Evolutionary conservation across 2,888 invertebrate species (phyloP).

Genomic region (Lumbricus terrestris): DNA sequence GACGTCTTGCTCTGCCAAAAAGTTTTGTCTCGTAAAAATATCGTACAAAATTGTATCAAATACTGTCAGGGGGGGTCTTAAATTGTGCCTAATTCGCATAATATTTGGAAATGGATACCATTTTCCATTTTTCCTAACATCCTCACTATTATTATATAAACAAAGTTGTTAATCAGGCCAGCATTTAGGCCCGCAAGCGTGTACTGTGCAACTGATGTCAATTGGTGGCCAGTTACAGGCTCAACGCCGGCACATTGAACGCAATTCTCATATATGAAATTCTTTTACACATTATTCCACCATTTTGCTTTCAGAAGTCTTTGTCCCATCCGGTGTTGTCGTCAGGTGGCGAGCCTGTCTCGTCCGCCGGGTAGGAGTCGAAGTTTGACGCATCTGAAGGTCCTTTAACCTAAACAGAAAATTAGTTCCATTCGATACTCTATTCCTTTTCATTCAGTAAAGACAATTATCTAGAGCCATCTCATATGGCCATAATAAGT

Average conservation of each 20-base stretch:
- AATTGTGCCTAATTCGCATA: not conserved
- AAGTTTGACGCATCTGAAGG: constrained; percentile 91
- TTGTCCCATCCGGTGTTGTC: constrained; percentile 94
- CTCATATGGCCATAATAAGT: no score
- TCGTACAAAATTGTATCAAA: not conserved
- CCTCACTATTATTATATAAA: not conserved
- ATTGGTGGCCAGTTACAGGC: no score
- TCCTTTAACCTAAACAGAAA: constrained; percentile 67
- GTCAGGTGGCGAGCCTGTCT: constrained; percentile 87
- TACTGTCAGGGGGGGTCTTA: not conserved
- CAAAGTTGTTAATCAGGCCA: not conserved
- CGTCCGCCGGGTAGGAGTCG: constrained; percentile 93
- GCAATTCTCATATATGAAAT: not conserved
- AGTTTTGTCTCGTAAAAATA: not conserved
- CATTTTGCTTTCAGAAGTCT: constrained; percentile 71
- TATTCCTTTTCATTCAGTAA: not conserved
- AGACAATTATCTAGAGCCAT: not conserved
- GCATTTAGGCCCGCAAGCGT: no score
- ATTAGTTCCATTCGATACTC: not conserved
- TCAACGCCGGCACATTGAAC: no score
- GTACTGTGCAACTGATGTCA: no score
- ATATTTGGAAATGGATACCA: not conserved
- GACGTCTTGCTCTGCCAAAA: not conserved
- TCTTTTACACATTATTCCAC: not conserved
- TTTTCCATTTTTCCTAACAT: not conserved